Base-by-base conservation (phyloP, 2,888 invertebrate genomes). In the Synanthedon andrenaeformis region DNA sequence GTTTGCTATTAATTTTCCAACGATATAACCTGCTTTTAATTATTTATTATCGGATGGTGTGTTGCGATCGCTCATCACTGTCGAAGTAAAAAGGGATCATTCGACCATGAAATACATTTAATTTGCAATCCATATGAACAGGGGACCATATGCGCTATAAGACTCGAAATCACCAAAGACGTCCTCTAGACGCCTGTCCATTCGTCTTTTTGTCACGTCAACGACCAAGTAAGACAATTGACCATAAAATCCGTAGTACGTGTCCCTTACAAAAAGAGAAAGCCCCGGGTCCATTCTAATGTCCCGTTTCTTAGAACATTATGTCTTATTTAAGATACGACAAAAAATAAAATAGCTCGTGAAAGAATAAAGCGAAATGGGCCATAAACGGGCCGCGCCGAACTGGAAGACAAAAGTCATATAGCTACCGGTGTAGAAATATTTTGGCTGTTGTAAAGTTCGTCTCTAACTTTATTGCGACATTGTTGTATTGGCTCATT, bases 251-350 rank as follows among this genome's bases (percentile, higher is more conserved):
- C 72, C 70, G 64, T 67, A 71, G 77, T 79, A 84, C 82, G 82
- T 82, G 83, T 79, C 72, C 74, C 74, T 69, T 61, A 75, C 77
- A 81, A 82, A 81, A 82, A 83, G 80, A 84, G 82, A 84, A 82
- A 83, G 82, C 80, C 67, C 54, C 67, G 67, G 62, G 72, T 69
- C 76, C 78, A 79, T 79, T 82, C 78, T 82, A 80, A 84, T 79
- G 78, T 79, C 71, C 76, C 80, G 77, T 82, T 85, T 82, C 85
- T 83, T 67, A 82, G 84, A 85, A 84, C 82, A 83, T 86, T 80
- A 87, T 79, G 83, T 86, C 85, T 85, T 84, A 85, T 85, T 87
- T 86, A 81, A 83, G 76, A 77, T 70, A 75, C 74, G 75, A 79
- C 79, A 80, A 81, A 79, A 79, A 84, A 79, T 76, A 76, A 78